Percentiles rank a stretch among this genome's conserved stretches.
These are phyloP conservation scores for Meteorus sp. DNA, from an alignment of 1,140 invertebrate genomes.

Conservation along the genomic window DNA sequence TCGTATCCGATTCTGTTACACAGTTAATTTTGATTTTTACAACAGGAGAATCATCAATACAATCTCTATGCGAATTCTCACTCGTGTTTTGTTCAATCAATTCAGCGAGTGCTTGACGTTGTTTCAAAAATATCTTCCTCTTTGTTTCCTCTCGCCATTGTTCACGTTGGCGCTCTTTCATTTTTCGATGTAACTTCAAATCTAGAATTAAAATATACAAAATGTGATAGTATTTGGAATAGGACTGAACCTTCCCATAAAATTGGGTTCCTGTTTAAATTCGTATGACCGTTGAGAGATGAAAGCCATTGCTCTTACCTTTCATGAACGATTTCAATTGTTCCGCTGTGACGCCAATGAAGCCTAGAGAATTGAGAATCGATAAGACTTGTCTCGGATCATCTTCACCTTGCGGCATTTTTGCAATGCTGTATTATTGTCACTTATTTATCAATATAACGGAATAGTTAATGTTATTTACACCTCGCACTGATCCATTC, in stretches of 20 bases:
- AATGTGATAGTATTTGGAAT: neutral
- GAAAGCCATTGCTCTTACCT: slow-evolving; percentile 37
- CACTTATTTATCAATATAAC: too few species aligned
- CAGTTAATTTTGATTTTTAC: slow-evolving; percentile 40
- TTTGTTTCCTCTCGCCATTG: slow-evolving; percentile 46
- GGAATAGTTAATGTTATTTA: too few species aligned
- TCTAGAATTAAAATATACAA: slow-evolving; percentile 35
- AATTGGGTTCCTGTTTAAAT: neutral
- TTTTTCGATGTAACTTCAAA: slow-evolving; percentile 50
- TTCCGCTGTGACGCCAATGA: slow-evolving; percentile 50
- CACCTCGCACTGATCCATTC: too few species aligned
- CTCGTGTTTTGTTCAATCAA: slow-evolving; percentile 30
- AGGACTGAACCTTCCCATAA: neutral
- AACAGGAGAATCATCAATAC: slow-evolving; percentile 32
- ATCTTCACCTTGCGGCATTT: slow-evolving; percentile 38
- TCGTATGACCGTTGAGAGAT: neutral
- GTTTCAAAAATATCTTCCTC: slow-evolving; percentile 42
- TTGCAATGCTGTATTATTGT: neutral
- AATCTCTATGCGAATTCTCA: slow-evolving; percentile 13
- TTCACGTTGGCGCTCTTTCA: slow-evolving; percentile 45
- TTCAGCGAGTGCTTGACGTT: slow-evolving; percentile 35
- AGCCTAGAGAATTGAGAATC: slow-evolving; percentile 52
- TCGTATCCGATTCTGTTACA: slow-evolving; percentile 35
- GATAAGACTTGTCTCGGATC: slow-evolving; percentile 50
- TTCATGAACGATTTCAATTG: slow-evolving; percentile 56